These are phyloP conservation scores for Chrysotoxum bicinctum DNA, from an alignment of 2,888 invertebrate species.

Conservation along the genomic window DNA sequence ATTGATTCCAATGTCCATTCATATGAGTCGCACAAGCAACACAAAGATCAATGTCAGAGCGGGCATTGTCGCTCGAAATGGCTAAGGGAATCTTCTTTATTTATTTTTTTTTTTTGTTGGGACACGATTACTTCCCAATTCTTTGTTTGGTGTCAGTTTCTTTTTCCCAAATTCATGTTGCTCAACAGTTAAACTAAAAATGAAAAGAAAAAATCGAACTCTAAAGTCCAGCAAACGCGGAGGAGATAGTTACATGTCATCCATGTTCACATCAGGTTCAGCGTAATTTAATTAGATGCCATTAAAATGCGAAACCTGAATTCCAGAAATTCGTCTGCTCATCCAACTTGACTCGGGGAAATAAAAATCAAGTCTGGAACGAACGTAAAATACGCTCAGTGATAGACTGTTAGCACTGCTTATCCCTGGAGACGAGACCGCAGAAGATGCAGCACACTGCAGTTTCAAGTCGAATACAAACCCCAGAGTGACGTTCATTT, in stretches of 20 bases:
- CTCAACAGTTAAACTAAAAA: not conserved
- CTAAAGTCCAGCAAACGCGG: constrained; percentile 9
- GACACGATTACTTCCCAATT: constrained; percentile 55
- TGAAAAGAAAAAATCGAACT: not conserved
- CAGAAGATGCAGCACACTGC: not conserved
- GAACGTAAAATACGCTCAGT: constrained; percentile 43
- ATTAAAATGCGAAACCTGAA: constrained; percentile 73
- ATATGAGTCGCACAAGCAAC: constrained; percentile 53
- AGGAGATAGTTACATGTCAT: constrained; percentile 38
- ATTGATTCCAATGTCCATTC: constrained; percentile 55
- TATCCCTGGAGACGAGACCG: constrained; percentile 29
- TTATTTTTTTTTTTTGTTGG: constrained; percentile 3
- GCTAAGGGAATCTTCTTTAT: constrained; percentile 39
- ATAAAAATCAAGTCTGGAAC: constrained; percentile 19
- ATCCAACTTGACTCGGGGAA: constrained; percentile 6
- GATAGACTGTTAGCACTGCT: constrained; percentile 54
- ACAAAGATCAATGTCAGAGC: constrained; percentile 63
- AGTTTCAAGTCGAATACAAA: constrained; percentile 1
- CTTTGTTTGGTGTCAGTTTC: constrained; percentile 62
- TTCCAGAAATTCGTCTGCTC: constrained; percentile 38
- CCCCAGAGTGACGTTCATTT: constrained; percentile 66
- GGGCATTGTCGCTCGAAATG: constrained; percentile 14
- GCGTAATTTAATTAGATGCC: constrained; percentile 71
- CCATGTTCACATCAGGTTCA: constrained; percentile 46
- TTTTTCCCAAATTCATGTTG: constrained; percentile 13